Evolutionary conservation across 64 coral and sea anemone species (phyloP).

Genomic region (Orbicella faveolata): DNA sequence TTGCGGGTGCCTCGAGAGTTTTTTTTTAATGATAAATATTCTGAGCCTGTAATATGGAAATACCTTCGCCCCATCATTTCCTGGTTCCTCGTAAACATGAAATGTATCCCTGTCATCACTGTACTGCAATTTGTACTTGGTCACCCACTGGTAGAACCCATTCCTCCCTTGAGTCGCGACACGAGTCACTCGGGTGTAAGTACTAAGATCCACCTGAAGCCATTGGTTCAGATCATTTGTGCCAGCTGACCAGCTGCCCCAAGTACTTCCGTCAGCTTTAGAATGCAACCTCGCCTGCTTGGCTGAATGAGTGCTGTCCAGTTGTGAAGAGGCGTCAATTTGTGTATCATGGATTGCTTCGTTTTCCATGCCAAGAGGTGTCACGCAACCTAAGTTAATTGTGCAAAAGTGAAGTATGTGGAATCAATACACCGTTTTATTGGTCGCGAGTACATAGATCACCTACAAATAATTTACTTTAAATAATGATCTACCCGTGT

Average conservation of each 20-base stretch:
- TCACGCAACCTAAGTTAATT: background rate
- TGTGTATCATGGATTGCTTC: background rate
- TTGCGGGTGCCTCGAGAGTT: background rate
- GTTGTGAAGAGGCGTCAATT: background rate
- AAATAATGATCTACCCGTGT: too few relatives aligned
- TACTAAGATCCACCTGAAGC: background rate
- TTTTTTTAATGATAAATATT: too few relatives aligned
- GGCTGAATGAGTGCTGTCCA: background rate
- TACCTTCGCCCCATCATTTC: background rate
- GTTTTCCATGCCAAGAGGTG: background rate
- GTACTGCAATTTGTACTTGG: background rate
- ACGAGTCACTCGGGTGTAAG: background rate
- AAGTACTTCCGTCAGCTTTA: background rate
- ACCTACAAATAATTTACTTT: too few relatives aligned
- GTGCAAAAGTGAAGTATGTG: background rate
- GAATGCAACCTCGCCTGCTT: background rate
- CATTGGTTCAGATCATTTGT: background rate
- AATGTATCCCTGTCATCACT: background rate
- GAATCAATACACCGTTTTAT: background rate
- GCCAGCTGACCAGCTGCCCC: background rate
- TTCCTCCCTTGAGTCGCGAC: background rate
- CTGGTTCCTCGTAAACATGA: background rate
- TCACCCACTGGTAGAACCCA: background rate
- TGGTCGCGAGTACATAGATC: too few relatives aligned
- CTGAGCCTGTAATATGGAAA: too few relatives aligned